Evolutionary conservation across 37 sponge, comb jelly and placozoan genomes (phyloP), one percentile per base, ranked within the genome.

Genomic region (Diacarnus erythraeanus): DNA sequence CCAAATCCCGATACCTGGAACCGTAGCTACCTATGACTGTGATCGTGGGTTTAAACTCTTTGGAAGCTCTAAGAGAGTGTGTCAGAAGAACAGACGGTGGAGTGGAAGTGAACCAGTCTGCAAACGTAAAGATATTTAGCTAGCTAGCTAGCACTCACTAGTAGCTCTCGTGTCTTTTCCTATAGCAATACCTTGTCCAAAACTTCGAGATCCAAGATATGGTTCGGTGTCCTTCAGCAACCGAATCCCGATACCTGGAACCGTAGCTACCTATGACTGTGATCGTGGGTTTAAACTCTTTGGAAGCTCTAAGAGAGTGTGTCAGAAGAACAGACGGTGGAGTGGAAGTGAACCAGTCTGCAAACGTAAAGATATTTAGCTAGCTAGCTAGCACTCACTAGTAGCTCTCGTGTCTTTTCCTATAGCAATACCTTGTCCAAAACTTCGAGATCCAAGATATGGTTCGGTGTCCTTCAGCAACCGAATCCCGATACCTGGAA

Each of bases 51-150:
- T 66, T 77, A 71, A 31, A 43, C 72, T 89, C 39, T 72, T 77
- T 38, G 90, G 90, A 17, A 37, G 22, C 3, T 3, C 60, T 8
- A 51, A 54, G 2, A 68, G 90, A 71, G 18, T 34, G 1, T 90
- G 90, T 71, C 90, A 77, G 60, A 37, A 20, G 22, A 64, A 84
- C 59, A 81, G 82, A 21, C 18, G 22, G 38, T 90, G 90, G 90
- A 54, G 44, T 81, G 86, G 80, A 35, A 34, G 2, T 22, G 47
- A 29, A 54, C 83, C 88, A 30, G 44, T 64, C 2, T 88, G 88
- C 43, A 39, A 71, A 56, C 57, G 88, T 88, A 65, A 76, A 81
- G 65, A 1, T 23, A 26, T 5, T 66, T 37, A 20, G 25, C 36
- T 9, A 9, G 10, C 29, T 36, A 37, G 18, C 8, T 63, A 61